Conservation (phyloP, 2,797 vertebrate species). For the Takifugu rubripes region DNA sequence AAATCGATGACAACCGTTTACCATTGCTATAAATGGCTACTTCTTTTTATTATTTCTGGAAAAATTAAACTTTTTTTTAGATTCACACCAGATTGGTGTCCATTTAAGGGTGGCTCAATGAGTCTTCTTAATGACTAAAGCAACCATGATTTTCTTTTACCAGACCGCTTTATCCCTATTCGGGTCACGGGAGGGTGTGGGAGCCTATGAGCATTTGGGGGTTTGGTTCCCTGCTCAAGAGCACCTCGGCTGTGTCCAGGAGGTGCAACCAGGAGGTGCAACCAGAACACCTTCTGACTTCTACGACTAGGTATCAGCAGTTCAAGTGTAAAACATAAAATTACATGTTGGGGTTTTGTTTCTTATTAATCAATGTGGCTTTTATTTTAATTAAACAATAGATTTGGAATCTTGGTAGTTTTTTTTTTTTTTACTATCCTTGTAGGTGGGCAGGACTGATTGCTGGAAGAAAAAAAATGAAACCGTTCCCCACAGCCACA, state of each 20-base stretch:
- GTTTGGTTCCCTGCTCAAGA: too few species aligned
- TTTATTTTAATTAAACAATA: background rate
- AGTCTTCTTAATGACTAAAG: constrained; percentile 1
- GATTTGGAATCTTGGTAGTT: background rate
- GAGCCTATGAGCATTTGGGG: too few species aligned
- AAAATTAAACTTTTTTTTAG: background rate
- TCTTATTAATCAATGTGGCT: too few species aligned
- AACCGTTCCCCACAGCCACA: constrained; percentile 31
- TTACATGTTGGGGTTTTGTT: too few species aligned
- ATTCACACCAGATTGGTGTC: background rate
- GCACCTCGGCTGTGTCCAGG: too few species aligned
- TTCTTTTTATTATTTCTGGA: background rate
- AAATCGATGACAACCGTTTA: background rate
- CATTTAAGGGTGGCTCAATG: background rate
- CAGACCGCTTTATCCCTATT: too few species aligned
- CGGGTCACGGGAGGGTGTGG: too few species aligned
- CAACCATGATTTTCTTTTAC: background rate
- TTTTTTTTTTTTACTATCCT: constrained; percentile 1
- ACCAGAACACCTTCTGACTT: too few species aligned
- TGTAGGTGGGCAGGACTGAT: constrained; percentile 38
- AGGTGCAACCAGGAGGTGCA: too few species aligned
- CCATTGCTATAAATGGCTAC: background rate
- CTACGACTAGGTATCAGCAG: too few species aligned
- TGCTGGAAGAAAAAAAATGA: constrained; percentile 23
- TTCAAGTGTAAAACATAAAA: too few species aligned